Evolutionary conservation across 1,140 invertebrate genomes (phyloP), one percentile per base, ranked within the genome.

Genomic region (Leptestheria dahalacensis): DNA sequence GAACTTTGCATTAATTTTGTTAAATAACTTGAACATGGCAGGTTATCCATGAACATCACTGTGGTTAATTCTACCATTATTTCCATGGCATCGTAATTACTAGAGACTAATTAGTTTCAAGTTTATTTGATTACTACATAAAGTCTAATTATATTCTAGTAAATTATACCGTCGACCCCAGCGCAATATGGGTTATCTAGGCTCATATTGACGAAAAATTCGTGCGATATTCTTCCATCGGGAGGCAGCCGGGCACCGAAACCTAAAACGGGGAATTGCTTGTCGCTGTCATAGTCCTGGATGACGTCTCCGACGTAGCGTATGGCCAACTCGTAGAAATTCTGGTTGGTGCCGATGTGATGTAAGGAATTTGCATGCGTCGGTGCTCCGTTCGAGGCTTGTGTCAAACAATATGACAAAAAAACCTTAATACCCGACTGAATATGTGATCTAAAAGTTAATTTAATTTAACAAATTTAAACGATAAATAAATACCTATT

Each of bases 401-500:
- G n/a, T n/a, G n/a, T n/a, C n/a, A n/a, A n/a, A n/a, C n/a, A n/a
- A n/a, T n/a, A n/a, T n/a, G n/a, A n/a, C n/a, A 66, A 18, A 28
- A 62, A 29, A 4, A 21, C 25, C 59, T 15, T 1, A 41, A 54
- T 53, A 11, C 29, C n/a, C 26, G n/a, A 51, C 11, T 24, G 2
- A 18, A 50, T 4, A 54, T 26, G 26, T 18, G 0, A 51, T 47
- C n/a, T 6, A 53, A 51, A 48, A 21, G 33, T 18, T 33, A 54
- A 49, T 55, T 56, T 29, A n/a, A n/a, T 29, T 61, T 52, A 41
- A 29, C 49, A 33, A 62, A n/a, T 60, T 70, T 67, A 74, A 72
- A 71, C 61, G 82, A 84, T 65, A 84, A 85, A 68, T 84, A 82
- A 58, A 84, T 76, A 26, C 79, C 79, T 63, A 77, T 68, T n/a